A percentile compares a stretch with the other conserved stretches of the same genome.
phyloP scores from a whole-genome alignment of 2,888 invertebrate species.

The Argyresthia albistria region DNA sequence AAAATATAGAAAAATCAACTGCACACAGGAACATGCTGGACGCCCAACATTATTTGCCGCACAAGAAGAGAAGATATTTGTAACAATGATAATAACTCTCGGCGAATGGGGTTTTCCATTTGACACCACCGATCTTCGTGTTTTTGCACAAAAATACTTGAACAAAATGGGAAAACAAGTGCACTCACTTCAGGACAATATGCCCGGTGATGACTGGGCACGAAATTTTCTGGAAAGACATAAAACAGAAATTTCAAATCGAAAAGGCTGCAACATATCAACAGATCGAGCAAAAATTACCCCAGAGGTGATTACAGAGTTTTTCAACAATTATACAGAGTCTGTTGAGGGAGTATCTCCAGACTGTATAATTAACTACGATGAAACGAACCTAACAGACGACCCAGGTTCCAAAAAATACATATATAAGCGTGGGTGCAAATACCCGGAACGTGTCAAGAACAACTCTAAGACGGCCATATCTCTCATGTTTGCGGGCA shows the following conservation, averaged over 20 bases:
- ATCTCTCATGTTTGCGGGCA: conserved; percentile 35
- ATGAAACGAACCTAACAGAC: conserved; percentile 7
- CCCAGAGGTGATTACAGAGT: background rate
- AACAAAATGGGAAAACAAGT: background rate
- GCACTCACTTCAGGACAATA: background rate
- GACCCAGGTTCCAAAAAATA: conserved; percentile 14
- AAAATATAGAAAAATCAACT: background rate
- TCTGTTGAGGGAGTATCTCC: background rate
- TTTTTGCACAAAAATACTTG: background rate
- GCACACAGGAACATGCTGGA: background rate
- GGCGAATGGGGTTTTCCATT: background rate
- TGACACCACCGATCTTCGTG: background rate
- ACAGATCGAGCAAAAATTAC: background rate
- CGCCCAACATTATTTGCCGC: background rate
- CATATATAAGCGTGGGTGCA: conserved; percentile 20
- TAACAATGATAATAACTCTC: background rate
- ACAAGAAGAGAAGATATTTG: background rate
- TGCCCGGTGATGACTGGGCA: background rate
- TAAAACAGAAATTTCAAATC: background rate
- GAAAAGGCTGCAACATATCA: background rate
- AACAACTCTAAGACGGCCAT: conserved; percentile 27
- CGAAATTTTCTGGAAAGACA: background rate
- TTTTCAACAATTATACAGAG: background rate
- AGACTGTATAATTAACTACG: conserved; percentile 4
- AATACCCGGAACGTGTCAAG: conserved; percentile 31